Evolutionary conservation across 2,888 invertebrate species (phyloP).

Genomic region (Nymphalis polychloros): DNA sequence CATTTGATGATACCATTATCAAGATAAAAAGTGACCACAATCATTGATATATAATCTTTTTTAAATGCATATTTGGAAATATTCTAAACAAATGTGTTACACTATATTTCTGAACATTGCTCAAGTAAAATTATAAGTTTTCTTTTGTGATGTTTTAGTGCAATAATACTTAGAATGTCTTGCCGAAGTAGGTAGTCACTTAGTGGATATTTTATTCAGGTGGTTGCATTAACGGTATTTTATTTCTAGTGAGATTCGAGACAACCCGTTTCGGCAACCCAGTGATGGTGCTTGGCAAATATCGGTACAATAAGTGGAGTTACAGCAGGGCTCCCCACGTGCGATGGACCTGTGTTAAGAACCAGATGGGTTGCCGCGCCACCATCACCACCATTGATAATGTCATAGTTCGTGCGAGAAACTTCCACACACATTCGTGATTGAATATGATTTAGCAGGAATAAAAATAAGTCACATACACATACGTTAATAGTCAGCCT

Average conservation of each 20-base stretch:
- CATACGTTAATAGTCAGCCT: too few relatives aligned
- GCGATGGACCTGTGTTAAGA: slow-evolving; percentile 62
- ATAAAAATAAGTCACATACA: background rate
- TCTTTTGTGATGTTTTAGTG: too few relatives aligned
- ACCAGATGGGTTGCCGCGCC: slow-evolving; percentile 59
- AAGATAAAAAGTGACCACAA: slow-evolving; percentile 41
- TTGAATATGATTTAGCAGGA: slow-evolving; percentile 12
- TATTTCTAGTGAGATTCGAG: slow-evolving; percentile 43
- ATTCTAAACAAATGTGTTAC: background rate
- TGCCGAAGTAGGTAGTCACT: too few relatives aligned
- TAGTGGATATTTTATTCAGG: too few relatives aligned
- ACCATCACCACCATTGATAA: slow-evolving; percentile 56
- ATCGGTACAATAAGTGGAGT: slow-evolving; percentile 60
- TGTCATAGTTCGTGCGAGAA: slow-evolving; percentile 51
- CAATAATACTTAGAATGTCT: too few relatives aligned
- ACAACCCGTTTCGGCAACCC: slow-evolving; percentile 64
- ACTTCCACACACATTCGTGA: slow-evolving; percentile 52
- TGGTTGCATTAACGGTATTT: background rate
- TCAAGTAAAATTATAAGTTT: slow-evolving; percentile 1
- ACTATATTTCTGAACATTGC: background rate
- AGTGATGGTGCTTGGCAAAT: slow-evolving; percentile 56
- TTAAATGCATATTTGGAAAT: background rate
- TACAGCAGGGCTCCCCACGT: slow-evolving; percentile 53
- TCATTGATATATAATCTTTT: slow-evolving; percentile 23
- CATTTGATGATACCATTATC: slow-evolving; percentile 49